These are phyloP conservation scores for Nestor notabilis DNA, from an alignment of 2,113 vertebrate species.

Conservation along the genomic window DNA sequence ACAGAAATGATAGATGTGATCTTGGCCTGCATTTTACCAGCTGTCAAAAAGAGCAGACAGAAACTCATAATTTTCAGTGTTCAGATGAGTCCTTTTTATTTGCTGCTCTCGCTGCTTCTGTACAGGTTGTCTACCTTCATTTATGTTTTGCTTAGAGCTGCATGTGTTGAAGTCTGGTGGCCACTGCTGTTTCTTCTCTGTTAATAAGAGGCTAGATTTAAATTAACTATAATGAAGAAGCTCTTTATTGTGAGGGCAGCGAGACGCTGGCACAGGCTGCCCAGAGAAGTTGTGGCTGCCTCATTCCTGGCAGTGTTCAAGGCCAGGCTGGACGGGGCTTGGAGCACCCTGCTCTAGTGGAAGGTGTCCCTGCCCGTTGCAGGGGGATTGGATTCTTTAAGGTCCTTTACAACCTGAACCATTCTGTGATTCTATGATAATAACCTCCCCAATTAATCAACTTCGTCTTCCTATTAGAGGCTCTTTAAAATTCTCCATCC, in stretches of 20 bases:
- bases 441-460: background rate
- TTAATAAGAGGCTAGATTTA: background rate
- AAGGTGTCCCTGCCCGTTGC: background rate
- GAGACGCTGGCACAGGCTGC: background rate
- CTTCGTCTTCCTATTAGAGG: fast-evolving
- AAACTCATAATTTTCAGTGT: background rate
- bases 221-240: background rate
- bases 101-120: background rate
- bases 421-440: background rate
- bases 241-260: background rate
- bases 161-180: background rate
- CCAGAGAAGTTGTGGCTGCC: background rate
- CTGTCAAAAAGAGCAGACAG: background rate
- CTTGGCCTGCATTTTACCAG: background rate
- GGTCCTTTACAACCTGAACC: background rate
- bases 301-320: background rate
- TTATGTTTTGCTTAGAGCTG: background rate
- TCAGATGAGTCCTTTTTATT: background rate
- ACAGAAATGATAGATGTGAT: background rate
- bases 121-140: background rate
- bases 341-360: background rate
- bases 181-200: background rate
- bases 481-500: background rate
- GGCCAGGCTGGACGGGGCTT: background rate
- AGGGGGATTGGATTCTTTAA: background rate